Conservation (phyloP, 2,888 invertebrate species). For the Dolomedes plantarius region DNA sequence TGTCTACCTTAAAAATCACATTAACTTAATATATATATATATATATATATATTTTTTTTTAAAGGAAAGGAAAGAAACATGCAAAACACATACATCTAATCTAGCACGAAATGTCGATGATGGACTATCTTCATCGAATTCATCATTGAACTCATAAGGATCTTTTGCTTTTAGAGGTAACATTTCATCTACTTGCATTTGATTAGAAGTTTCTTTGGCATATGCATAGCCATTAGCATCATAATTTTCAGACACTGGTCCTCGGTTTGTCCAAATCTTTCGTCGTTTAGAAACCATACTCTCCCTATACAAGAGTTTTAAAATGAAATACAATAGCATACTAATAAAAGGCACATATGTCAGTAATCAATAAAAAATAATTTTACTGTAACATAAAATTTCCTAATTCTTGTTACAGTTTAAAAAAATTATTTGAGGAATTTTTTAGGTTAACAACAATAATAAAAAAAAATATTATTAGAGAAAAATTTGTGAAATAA, state of each 20-base stretch:
- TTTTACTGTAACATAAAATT: too few relatives aligned
- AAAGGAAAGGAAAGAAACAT: too few relatives aligned
- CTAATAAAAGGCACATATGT: background rate
- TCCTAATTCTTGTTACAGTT: too few relatives aligned
- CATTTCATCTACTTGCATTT: constrained; percentile 51
- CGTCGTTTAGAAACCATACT: constrained; percentile 36
- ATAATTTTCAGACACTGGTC: constrained; percentile 6
- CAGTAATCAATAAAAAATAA: too few relatives aligned
- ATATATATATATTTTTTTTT: too few relatives aligned
- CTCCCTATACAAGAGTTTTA: constrained; percentile 29
- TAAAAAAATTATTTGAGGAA: too few relatives aligned
- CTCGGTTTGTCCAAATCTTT: constrained; percentile 23
- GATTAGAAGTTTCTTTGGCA: constrained; percentile 42
- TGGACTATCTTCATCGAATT: constrained; percentile 75
- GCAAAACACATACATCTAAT: constrained; percentile 55
- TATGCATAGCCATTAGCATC: constrained; percentile 28
- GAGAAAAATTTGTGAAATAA: too few relatives aligned
- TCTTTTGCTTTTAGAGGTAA: constrained; percentile 77
- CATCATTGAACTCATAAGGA: constrained; percentile 86
- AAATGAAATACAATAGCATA: background rate
- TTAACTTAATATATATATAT: too few relatives aligned
- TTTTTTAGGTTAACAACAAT: too few relatives aligned
- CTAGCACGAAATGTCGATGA: constrained; percentile 62
- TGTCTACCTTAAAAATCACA: too few relatives aligned
- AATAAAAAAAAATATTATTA: too few relatives aligned